Evolutionary conservation across 2,113 vertebrate species (phyloP), one percentile per base, ranked within the genome.

Genomic region (Gobius niger): DNA sequence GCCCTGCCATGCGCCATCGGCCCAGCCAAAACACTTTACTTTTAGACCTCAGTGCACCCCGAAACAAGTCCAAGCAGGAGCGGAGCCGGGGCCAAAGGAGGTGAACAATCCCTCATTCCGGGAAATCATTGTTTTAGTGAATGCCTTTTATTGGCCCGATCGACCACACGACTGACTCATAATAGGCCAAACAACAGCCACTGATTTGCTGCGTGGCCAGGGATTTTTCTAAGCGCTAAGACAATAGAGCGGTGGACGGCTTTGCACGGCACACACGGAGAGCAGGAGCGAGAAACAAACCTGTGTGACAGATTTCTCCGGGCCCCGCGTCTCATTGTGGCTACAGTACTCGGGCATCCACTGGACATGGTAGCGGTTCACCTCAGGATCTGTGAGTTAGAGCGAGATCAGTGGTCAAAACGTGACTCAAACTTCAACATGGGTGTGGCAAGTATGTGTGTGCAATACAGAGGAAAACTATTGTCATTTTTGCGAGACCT

Each of bases 261-360:
- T 87, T 73, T 77, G 85, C 81, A 83, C 83, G 59, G 72, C 78
- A 65, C 64, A 40, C 57, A 72, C 24, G 2, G 72, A 56, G 70
- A 67, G 70, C 70, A 1, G 24, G 41, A 77, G 66, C 60, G 16
- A 64, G n/a, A 24, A 85, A 34, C 84, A 81, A 82, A 99, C 96
- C 6, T 95, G 95, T 7, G 95, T 95, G 75, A 93, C 73, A 0
- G 94, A 93, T 75, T 94, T 94, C 82, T 92, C 93, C 0, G 84
- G 84, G 51, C 85, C 77, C 61, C 91, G 85, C 2, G 93, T 97
- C 67, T 91, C 88, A 16, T 99, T 98, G 84, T 95, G 93, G 67
- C 85, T 81, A 81, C 97, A 99, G 77, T 90, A 93, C 80, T 99
- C 95, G 0, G 93, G 92, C 19, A 91, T 88, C 95, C 95, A 98